These are phyloP conservation scores for Amazona vittata DNA, from an alignment of 2,113 vertebrate species.

Conservation along the genomic window DNA sequence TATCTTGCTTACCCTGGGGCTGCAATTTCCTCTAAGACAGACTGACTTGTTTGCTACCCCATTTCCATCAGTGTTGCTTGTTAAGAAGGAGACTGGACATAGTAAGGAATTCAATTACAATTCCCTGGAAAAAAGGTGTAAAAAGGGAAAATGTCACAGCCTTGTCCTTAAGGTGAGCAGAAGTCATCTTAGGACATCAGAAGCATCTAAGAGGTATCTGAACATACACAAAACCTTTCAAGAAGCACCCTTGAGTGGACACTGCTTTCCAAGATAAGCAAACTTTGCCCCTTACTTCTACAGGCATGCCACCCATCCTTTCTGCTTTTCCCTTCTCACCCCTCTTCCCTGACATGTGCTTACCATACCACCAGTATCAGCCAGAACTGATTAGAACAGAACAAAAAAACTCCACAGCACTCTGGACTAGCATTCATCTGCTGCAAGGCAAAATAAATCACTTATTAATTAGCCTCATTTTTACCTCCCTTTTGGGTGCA, in stretches of 20 bases:
- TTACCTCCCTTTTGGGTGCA: not conserved
- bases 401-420: not conserved
- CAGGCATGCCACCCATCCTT: not conserved
- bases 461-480: not conserved
- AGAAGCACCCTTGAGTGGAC: not conserved
- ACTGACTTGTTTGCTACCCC: not conserved
- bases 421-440: not conserved
- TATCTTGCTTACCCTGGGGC: not conserved
- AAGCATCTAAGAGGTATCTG: not conserved
- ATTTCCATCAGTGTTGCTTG: not conserved
- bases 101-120: not conserved
- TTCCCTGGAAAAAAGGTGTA: not conserved
- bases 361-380: not conserved
- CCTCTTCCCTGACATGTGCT: not conserved
- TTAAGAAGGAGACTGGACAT: not conserved
- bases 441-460: not conserved
- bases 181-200: not conserved
- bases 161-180: not conserved
- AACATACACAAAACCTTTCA: rapidly evolving
- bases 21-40: not conserved
- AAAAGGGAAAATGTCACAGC: not conserved
- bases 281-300: not conserved
- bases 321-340: not conserved
- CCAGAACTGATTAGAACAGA: not conserved
- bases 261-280: rapidly evolving